A percentile compares a stretch with the other conserved stretches of the same genome.
These are phyloP conservation scores for Squalus acanthias DNA, from an alignment of 2,797 vertebrate species.

Conservation along the genomic window DNA sequence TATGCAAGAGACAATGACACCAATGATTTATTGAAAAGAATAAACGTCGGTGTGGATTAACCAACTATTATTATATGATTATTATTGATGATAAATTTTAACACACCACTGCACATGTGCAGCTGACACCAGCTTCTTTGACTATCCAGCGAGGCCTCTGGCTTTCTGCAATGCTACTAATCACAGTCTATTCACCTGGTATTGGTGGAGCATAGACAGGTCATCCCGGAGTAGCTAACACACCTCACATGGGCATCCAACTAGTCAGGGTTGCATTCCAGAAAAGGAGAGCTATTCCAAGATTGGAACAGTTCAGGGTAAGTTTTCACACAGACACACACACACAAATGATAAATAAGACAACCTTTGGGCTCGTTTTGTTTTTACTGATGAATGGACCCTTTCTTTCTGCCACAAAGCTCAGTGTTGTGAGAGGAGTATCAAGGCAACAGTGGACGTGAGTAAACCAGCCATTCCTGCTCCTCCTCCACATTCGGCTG, in stretches of 20 bases:
- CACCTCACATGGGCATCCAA: not conserved
- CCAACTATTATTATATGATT: not conserved
- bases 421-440: not conserved
- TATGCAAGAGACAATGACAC: not conserved
- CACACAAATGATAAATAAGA: not conserved
- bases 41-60: not conserved
- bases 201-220: not conserved
- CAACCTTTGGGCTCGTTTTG: not conserved
- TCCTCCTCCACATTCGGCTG: not conserved
- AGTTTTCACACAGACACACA: not conserved
- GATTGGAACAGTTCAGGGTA: not conserved
- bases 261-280: not conserved
- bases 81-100: not conserved
- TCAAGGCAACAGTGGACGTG: not conserved
- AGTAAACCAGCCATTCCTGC: not conserved
- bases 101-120: not conserved
- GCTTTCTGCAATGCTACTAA: not conserved
- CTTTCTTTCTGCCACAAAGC: not conserved
- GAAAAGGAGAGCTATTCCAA: not conserved
- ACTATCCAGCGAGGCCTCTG: not conserved
- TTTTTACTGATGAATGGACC: not conserved
- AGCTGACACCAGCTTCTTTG: not conserved
- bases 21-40: not conserved
- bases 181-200: not conserved
- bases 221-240: not conserved